phyloP scores from a whole-genome alignment of 2,888 invertebrate species.

The Microplitis manilae region DNA sequence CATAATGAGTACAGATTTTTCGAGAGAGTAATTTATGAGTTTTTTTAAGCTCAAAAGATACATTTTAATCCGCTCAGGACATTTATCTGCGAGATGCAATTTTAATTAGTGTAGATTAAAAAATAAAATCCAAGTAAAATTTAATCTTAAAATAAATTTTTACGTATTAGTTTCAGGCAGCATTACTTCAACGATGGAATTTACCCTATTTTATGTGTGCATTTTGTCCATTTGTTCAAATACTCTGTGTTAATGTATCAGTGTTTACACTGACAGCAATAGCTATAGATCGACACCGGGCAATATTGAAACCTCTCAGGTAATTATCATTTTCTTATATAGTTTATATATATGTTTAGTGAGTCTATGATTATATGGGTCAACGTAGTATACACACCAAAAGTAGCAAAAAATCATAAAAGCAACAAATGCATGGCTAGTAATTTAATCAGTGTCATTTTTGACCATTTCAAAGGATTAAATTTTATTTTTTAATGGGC shows the following conservation, averaged over 20 bases:
- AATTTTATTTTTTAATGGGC: not conserved
- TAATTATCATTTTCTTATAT: constrained; percentile 55
- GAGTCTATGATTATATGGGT: not conserved
- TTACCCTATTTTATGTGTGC: constrained; percentile 90
- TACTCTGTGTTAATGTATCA: constrained; percentile 89
- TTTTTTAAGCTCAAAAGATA: too few species aligned
- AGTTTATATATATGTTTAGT: not conserved
- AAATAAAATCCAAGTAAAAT: not conserved
- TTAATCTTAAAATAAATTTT: constrained; percentile 4
- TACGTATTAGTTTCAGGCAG: constrained; percentile 84
- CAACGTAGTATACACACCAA: not conserved
- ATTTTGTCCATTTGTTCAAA: constrained; percentile 90
- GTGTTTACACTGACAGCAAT: constrained; percentile 91
- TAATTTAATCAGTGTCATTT: not conserved
- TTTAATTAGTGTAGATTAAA: too few species aligned
- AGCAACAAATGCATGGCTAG: not conserved
- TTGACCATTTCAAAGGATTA: not conserved
- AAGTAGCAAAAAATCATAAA: not conserved
- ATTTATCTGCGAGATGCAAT: too few species aligned
- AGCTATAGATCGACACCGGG: constrained; percentile 88
- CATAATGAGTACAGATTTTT: too few species aligned
- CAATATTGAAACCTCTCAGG: constrained; percentile 83
- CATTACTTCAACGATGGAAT: constrained; percentile 88
- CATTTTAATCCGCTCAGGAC: too few species aligned
- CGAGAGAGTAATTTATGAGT: too few species aligned